Evolutionary conservation across 1,140 invertebrate species (phyloP).

Genomic region (Hycleus cichorii): DNA sequence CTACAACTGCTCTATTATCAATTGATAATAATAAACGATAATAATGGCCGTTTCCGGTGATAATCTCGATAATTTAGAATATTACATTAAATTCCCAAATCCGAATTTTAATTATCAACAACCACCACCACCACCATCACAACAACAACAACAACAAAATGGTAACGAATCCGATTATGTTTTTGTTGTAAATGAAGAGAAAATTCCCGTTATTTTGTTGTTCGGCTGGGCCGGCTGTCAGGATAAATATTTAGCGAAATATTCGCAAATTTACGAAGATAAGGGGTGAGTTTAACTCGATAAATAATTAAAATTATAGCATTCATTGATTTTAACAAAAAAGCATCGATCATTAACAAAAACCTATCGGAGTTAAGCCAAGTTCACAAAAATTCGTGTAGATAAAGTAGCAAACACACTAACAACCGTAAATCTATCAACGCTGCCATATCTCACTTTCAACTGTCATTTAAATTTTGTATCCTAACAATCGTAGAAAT

Average conservation of each 20-base stretch:
- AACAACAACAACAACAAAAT: conserved; percentile 24
- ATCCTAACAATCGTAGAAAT: no score
- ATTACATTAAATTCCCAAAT: conserved; percentile 56
- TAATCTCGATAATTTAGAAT: conserved; percentile 49
- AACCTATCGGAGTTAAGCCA: no score
- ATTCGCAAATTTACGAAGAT: conserved; percentile 69
- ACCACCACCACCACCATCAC: no score
- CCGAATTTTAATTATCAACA: conserved; percentile 36
- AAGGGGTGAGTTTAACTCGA: conserved; percentile 49
- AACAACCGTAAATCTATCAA: no score
- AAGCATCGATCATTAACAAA: no score
- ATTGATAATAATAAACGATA: no score
- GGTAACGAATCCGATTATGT: conserved; percentile 46
- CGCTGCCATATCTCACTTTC: no score
- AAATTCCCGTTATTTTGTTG: conserved; percentile 62
- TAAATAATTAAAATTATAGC: not conserved
- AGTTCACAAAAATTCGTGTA: no score
- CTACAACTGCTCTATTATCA: no score
- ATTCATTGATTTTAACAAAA: not conserved
- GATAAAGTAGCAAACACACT: no score
- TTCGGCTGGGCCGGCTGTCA: conserved; percentile 74
- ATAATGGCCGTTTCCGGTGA: conserved; percentile 24
- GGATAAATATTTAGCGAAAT: conserved; percentile 68
- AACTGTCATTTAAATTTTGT: no score
- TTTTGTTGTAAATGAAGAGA: conserved; percentile 51